Base-by-base conservation (phyloP, 2,113 vertebrate genomes). In the Alaudala cheleensis region DNA sequence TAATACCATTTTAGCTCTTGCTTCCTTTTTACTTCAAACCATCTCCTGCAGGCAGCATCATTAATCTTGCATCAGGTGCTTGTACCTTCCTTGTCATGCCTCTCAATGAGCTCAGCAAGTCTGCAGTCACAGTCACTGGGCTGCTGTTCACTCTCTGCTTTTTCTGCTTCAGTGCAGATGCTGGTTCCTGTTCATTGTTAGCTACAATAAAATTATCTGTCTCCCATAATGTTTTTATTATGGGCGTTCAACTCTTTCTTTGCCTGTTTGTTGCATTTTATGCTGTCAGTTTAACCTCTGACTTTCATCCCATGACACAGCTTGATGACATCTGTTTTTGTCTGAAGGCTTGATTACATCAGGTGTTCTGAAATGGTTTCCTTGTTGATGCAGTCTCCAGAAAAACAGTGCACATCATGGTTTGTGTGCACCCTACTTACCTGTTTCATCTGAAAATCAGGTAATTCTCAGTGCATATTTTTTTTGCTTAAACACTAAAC, bases 1-100 rank as follows among this genome's bases (percentile, higher is more conserved):
- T 65, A 69, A 49, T 77, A 70, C 10, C 1, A 28, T 83, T 91
- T 77, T 77, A 81, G 51, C 84, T 71, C 74, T 79, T 5, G n/a
- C 64, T 78, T 88, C 54, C 62, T 86, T 51, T 85, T 90, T 39
- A 40, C 61, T 79, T 72, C 8, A 9, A 77, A 37, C 11, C 33
- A 72, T 72, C 50, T 95, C 80, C 77, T 58, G 56, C 26, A 79
- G 47, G 78, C 60, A 88, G 64, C 57, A 50, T 81, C 85, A 86
- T 94, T 89, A 95, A 95, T 95, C 89, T 93, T 95, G 91, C 82
- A 89, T 90, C 56, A 56, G 61, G 64, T 92, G 67, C 71, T 82
- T 87, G 26, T 84, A 79, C 42, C 31, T 88, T 88, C 49, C 73
- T 81, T 86, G 77, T 86, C 85, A 23, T 9, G 51, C 40, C 49